Base-by-base conservation (phyloP, 2,113 vertebrate genomes). In the Cyprinodon tularosa region DNA sequence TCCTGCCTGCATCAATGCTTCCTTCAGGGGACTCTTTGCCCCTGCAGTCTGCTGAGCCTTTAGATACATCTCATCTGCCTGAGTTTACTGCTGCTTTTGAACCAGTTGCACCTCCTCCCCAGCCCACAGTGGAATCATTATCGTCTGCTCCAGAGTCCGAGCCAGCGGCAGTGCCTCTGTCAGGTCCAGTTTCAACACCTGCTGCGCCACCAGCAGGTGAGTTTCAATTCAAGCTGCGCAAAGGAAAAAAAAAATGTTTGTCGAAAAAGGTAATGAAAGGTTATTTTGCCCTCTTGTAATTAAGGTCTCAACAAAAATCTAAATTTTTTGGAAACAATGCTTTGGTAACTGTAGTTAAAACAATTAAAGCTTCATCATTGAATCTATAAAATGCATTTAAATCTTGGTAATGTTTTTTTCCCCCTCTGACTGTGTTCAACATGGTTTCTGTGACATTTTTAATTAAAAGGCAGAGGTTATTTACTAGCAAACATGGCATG, bases 51-150 rank as follows among this genome's bases (percentile, higher is more conserved):
- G 76, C 75, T 62, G 76, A 90, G 70, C 84, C 70, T 39, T 74
- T 89, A 38, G 61, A 81, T 80, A 38, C 75, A 65, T 68, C 88
- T 80, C 80, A 81, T 44, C 59, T 86, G 60, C 79, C 74, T 76
- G 87, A 89, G 53, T 90, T 73, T 80, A 73, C 50, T 82, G 72
- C 88, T 81, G 76, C 85, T 73, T 88, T 76, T 93, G 90, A 93
- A 87, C 83, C 84, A 76, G 65, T 86, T 88, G 60, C 83, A 76
- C 86, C 85, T 84, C 83, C 87, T 91, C 80, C 86, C 78, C 89
- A 90, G 89, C 84, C 80, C 66, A 57, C 62, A 64, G 74, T 80
- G 37, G 81, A 86, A 61, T 77, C 89, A 74, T 72, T 71, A 48
- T 45, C 78, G 38, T 62, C 66, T 75, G 53, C 82, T 78, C 76